Evolutionary conservation across 2,113 vertebrate species (phyloP).

Genomic region (Phyllopteryx taeniolatus): DNA sequence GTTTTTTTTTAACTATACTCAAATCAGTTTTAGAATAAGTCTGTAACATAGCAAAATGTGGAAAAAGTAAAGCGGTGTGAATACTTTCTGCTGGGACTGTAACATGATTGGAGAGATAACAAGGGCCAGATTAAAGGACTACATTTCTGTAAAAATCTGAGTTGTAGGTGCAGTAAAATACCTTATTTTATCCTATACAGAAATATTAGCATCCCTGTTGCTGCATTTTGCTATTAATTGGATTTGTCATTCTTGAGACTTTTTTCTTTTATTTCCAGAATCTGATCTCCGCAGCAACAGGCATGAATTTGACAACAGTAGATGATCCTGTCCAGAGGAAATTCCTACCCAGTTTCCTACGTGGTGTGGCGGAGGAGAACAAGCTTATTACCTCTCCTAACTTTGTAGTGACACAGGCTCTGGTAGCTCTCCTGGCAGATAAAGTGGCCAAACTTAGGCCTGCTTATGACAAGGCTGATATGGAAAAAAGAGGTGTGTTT

Average conservation of each 20-base stretch:
- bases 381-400: constrained; percentile 95
- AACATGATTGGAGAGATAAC: not conserved
- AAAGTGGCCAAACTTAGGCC: constrained; percentile 91
- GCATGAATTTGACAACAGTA: constrained; percentile 94
- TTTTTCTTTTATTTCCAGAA: constrained; percentile 73
- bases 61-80: too few relatives aligned
- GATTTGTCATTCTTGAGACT: not conserved
- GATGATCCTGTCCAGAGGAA: constrained; percentile 96
- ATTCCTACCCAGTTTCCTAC: constrained; percentile 93
- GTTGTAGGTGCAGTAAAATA: not conserved
- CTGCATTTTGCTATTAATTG: not conserved
- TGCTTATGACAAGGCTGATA: constrained; percentile 87
- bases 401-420: constrained; percentile 96
- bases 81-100: too few relatives aligned
- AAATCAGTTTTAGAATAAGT: too few relatives aligned
- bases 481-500: constrained; percentile 90
- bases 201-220: not conserved
- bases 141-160: too few relatives aligned
- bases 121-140: not conserved
- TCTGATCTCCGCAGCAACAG: constrained; percentile 95
- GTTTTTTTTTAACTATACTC: too few relatives aligned
- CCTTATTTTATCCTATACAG: not conserved
- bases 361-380: constrained; percentile 93
- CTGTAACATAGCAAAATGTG: too few relatives aligned
- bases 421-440: constrained; percentile 92